These are phyloP conservation scores for Phymatocera aterrima DNA, from an alignment of 2,888 invertebrate genomes.

Conservation along the genomic window DNA sequence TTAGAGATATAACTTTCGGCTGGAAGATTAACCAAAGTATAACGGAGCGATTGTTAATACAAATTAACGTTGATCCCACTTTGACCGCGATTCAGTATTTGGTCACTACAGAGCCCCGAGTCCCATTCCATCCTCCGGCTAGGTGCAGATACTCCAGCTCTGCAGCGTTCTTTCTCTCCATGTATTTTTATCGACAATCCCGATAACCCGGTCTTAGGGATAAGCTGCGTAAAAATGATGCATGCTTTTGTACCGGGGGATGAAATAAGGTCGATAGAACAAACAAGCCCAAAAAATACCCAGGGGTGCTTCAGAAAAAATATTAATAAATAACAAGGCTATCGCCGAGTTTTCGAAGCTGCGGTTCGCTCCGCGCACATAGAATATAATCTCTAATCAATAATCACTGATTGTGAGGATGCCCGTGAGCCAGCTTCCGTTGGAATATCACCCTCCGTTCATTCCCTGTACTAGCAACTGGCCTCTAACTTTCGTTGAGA, in stretches of 20 bases:
- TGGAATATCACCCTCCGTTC: neutral
- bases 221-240: constrained; percentile 20
- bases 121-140: neutral
- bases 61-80: constrained; percentile 25
- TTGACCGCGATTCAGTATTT: neutral
- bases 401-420: constrained; percentile 30
- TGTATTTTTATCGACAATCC: constrained; percentile 6
- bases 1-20: constrained; percentile 43
- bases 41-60: constrained; percentile 48
- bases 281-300: constrained; percentile 20
- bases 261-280: neutral
- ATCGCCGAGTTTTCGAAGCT: neutral
- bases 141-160: neutral
- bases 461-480: neutral
- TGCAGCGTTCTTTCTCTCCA: neutral
- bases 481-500: neutral
- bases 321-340: constrained; percentile 31
- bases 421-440: constrained; percentile 1
- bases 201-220: constrained; percentile 10
- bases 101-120: neutral
- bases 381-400: constrained; percentile 8
- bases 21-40: constrained; percentile 51
- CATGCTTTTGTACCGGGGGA: neutral
- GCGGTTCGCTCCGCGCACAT: neutral
- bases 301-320: neutral